Percentiles rank a stretch among this genome's conserved stretches.
These are phyloP conservation scores for Coleophora deauratella DNA, from an alignment of 2,888 invertebrate species.

Conservation along the genomic window DNA sequence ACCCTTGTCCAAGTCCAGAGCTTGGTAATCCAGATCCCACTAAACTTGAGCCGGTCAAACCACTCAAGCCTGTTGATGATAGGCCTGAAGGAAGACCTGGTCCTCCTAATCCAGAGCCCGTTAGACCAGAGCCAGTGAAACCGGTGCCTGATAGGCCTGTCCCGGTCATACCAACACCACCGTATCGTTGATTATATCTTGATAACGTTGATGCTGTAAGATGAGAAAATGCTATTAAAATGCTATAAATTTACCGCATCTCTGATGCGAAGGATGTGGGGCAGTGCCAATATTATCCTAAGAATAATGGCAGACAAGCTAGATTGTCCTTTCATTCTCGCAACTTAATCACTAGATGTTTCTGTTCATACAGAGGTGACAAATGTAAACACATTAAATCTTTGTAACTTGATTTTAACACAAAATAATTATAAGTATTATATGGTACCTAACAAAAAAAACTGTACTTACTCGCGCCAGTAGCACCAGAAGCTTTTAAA, in stretches of 20 bases:
- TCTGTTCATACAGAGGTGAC: too few species aligned
- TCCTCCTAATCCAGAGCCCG: slow-evolving; percentile 38
- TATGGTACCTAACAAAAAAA: too few species aligned
- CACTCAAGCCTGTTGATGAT: slow-evolving; percentile 62
- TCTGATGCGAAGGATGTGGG: too few species aligned
- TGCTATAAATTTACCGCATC: too few species aligned
- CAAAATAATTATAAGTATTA: too few species aligned
- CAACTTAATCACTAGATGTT: too few species aligned
- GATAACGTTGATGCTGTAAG: slow-evolving; percentile 70
- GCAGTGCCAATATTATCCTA: too few species aligned
- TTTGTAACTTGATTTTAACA: too few species aligned
- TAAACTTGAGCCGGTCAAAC: slow-evolving; percentile 58
- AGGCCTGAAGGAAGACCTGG: slow-evolving; percentile 55
- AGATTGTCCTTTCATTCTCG: too few species aligned
- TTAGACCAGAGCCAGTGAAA: slow-evolving; percentile 27
- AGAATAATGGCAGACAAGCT: too few species aligned
- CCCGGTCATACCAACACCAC: slow-evolving; percentile 47
- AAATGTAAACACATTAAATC: too few species aligned
- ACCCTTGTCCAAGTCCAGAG: slow-evolving; percentile 51
- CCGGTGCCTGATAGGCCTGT: slow-evolving; percentile 42
- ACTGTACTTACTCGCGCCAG: slow-evolving; percentile 34
- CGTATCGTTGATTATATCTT: slow-evolving; percentile 78
- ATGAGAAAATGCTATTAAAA: too few species aligned
- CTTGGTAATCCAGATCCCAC: slow-evolving; percentile 54
- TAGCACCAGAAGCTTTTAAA: slow-evolving; percentile 77